These are phyloP conservation scores for Orchesella flavescens DNA, from an alignment of 2,888 invertebrate genomes.

Conservation along the genomic window DNA sequence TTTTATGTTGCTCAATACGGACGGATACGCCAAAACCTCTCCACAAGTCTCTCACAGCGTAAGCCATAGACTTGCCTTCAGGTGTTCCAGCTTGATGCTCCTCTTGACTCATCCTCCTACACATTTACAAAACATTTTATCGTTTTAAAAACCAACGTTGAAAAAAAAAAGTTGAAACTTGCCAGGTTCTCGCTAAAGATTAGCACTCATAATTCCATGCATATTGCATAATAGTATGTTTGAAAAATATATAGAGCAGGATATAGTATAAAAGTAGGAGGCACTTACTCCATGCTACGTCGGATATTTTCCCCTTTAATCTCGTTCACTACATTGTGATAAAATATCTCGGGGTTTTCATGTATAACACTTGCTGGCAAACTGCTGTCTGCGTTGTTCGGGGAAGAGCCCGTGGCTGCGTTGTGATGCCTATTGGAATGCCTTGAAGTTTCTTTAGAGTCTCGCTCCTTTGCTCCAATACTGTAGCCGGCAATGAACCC, in stretches of 20 bases:
- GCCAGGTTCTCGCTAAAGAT: too few species aligned
- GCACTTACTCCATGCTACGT: conserved; percentile 68
- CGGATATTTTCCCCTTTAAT: conserved; percentile 70
- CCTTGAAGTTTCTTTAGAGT: conserved; percentile 38
- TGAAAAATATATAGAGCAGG: too few species aligned
- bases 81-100: conserved; percentile 69
- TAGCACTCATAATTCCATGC: too few species aligned
- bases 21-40: conserved; percentile 72
- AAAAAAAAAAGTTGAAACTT: too few species aligned
- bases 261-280: background rate
- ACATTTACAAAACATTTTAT: too few species aligned
- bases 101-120: conserved; percentile 71
- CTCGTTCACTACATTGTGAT: conserved; percentile 68
- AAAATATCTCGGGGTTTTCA: conserved; percentile 68
- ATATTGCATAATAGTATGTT: too few species aligned
- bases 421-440: conserved; percentile 59
- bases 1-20: conserved; percentile 72
- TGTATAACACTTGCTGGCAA: conserved; percentile 53
- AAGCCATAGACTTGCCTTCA: conserved; percentile 71
- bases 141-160: too few species aligned
- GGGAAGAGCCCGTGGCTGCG: conserved; percentile 24
- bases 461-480: conserved; percentile 65
- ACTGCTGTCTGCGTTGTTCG: conserved; percentile 36
- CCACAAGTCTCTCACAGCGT: conserved; percentile 72
- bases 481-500: conserved; percentile 70